phyloP scores from a whole-genome alignment of 2,113 vertebrate species.

The Psilopsiagon aymara region DNA sequence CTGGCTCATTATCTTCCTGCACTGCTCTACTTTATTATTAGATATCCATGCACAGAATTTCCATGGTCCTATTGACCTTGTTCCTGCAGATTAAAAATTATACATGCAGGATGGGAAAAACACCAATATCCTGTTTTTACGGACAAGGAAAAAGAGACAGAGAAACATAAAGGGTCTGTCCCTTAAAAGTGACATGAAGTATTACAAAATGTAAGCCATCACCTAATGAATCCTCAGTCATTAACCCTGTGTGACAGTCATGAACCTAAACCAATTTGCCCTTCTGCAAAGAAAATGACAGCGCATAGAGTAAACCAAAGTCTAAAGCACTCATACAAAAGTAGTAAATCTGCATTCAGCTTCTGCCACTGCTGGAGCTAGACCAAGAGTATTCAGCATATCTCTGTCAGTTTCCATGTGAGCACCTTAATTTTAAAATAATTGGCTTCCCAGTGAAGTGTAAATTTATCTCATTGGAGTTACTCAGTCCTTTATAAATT shows the following conservation, averaged over 20 bases:
- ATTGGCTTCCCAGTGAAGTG: background rate
- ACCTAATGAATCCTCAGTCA: background rate
- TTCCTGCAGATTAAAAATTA: background rate
- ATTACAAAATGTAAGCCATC: background rate
- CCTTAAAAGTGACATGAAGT: background rate
- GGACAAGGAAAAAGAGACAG: background rate
- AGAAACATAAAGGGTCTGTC: background rate
- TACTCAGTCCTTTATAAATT: background rate
- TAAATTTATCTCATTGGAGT: background rate
- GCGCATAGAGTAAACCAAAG: background rate
- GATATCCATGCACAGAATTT: background rate
- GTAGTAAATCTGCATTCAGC: background rate
- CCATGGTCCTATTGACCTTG: background rate
- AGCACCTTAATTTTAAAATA: background rate
- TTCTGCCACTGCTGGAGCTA: background rate
- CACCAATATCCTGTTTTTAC: background rate
- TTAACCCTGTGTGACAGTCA: background rate
- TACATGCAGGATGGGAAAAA: background rate
- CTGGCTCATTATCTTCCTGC: background rate
- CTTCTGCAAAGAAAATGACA: background rate
- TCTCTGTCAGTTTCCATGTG: background rate
- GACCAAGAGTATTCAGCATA: background rate
- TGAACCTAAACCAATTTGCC: background rate
- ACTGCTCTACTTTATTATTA: background rate
- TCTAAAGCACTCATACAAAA: background rate